Evolutionary conservation across 2,888 invertebrate species (phyloP), one percentile per base, ranked within the genome.

Genomic region (Scelioninae gen. 2): DNA sequence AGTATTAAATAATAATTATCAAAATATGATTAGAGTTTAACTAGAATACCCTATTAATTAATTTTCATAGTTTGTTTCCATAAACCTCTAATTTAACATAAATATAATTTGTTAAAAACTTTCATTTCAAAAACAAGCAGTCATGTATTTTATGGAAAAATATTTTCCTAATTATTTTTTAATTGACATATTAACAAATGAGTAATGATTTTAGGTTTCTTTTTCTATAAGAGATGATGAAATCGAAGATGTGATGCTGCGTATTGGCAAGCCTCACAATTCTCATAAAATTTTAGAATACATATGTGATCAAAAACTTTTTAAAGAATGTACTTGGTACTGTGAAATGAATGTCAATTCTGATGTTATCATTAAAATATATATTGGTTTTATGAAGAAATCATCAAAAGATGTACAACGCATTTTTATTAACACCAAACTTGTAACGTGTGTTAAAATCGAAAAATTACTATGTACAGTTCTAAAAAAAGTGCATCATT

Each of bases 181-280:
- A n/a, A n/a, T 22, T 22, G 5, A 22, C 2, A 5, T 22, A 4
- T 22, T 22, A 22, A 22, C 2, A 5, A 4, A 52, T 13, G 6
- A 18, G 13, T 60, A 37, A 45, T 1, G 15, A 15, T 63, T 76
- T 33, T 48, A 86, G 80, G 84, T 89, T 35, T 92, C 93, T 7
- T 88, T 94, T 76, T 91, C 90, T 69, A 84, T 94, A 52, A 87
- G 92, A 77, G 91, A 94, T 84, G 92, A 94, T 79, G 84, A 86
- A 0, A 88, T 85, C 43, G 89, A 90, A 55, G 88, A 89, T 79
- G 87, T 92, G 0, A 76, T 92, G 18, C 86, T 84, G 22, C 63
- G 76, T 57, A 78, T 85, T 13, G 50, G 63, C n/a, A 82, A 80
- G 41, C 73, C 78, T 2, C 82, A 80, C 11, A 69, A 61, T 18